A percentile compares a stretch with the other conserved stretches of the same genome.
phyloP scores from a whole-genome alignment of 1,140 invertebrate genomes.

The Neoseiulus cucumeris region DNA sequence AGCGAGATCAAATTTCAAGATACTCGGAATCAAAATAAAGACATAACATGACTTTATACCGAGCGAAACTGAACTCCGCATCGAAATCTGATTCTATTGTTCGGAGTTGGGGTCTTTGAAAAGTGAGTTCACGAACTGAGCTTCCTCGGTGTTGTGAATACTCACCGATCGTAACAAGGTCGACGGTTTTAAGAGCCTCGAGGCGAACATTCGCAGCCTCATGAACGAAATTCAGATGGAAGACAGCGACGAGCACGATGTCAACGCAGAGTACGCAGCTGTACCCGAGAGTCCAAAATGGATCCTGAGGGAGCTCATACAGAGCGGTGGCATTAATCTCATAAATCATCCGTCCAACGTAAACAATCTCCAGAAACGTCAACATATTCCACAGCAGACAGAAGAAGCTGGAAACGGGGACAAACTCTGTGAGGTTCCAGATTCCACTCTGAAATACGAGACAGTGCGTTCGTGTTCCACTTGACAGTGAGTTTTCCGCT shows the following conservation, averaged over 20 bases:
- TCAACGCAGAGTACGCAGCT: not conserved
- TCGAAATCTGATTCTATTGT: too few species aligned
- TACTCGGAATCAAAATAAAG: too few species aligned
- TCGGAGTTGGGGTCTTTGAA: too few species aligned
- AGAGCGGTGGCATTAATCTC: not conserved
- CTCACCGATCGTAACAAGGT: not conserved
- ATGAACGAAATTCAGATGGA: not conserved
- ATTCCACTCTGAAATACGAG: too few species aligned
- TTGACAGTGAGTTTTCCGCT: too few species aligned
- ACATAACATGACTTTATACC: too few species aligned
- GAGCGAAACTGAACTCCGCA: too few species aligned
- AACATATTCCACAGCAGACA: not conserved
- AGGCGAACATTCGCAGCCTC: not conserved
- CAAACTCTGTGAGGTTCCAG: too few species aligned
- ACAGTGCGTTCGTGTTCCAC: too few species aligned
- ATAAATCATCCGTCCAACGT: conserved; percentile 1
- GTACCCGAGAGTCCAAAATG: not conserved
- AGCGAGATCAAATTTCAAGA: too few species aligned
- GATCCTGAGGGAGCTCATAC: not conserved
- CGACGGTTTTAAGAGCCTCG: conserved; percentile 1
- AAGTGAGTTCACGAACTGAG: too few species aligned
- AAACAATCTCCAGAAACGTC: not conserved
- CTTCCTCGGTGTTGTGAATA: not conserved
- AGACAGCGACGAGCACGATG: not conserved
- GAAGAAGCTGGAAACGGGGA: not conserved